These are phyloP conservation scores for Leucoraja erinaceus DNA, from an alignment of 2,113 vertebrate genomes.

Conservation along the genomic window DNA sequence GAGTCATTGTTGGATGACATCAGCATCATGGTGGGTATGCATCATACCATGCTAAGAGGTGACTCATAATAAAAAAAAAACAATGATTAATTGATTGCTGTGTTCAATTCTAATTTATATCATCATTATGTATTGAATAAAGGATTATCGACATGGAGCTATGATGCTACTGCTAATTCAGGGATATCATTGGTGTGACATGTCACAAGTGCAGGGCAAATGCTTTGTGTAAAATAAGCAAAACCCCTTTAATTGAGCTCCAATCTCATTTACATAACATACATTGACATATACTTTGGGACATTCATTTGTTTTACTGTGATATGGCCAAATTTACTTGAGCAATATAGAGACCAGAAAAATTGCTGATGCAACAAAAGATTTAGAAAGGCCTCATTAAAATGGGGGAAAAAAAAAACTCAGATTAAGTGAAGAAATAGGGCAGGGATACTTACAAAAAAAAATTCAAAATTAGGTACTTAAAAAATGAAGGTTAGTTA, in stretches of 20 bases:
- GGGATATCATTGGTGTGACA: background rate
- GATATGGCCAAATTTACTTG: background rate
- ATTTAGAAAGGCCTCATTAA: background rate
- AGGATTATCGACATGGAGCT: background rate
- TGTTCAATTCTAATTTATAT: conserved; percentile 3
- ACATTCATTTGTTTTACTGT: background rate
- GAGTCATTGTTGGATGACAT: background rate
- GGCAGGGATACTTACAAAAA: background rate
- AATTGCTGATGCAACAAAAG: background rate
- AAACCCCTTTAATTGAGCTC: background rate
- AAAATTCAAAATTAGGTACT: background rate
- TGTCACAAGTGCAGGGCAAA: background rate
- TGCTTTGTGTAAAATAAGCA: background rate
- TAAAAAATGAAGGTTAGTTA: background rate
- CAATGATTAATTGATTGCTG: conserved; percentile 1
- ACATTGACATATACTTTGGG: background rate
- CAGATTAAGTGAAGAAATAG: background rate
- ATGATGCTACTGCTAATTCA: background rate
- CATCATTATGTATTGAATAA: background rate
- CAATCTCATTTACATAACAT: background rate
- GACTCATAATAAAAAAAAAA: background rate
- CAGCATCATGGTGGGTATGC: background rate
- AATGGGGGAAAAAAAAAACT: background rate
- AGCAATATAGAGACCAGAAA: background rate
- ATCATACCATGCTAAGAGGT: background rate